A percentile compares a stretch with the other conserved stretches of the same genome.
These are phyloP conservation scores for Serilophus lunatus DNA, from an alignment of 2,113 vertebrate species.

Conservation along the genomic window DNA sequence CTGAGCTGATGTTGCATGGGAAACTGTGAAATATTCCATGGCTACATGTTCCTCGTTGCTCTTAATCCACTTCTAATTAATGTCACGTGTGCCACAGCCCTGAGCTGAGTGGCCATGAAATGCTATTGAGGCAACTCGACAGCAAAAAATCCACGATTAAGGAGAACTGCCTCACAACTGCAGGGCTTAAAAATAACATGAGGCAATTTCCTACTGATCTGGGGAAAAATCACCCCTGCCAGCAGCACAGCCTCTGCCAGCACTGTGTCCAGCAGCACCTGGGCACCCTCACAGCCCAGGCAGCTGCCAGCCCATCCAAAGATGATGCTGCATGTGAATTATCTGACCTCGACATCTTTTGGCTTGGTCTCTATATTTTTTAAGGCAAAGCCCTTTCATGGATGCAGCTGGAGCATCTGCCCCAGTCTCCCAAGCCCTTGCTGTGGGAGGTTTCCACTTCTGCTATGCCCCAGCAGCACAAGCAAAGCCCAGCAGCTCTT, in stretches of 20 bases:
- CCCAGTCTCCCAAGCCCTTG: fast-evolving
- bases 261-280: background rate
- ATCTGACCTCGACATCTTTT: background rate
- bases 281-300: fast-evolving
- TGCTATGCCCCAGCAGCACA: background rate
- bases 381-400: background rate
- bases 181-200: background rate
- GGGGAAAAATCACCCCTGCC: background rate
- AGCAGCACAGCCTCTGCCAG: background rate
- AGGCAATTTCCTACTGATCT: background rate
- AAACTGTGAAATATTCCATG: background rate
- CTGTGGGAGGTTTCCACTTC: background rate
- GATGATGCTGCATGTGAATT: no score
- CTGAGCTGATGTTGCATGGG: background rate
- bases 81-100: background rate
- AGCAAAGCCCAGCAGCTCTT: background rate
- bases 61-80: constrained; percentile 31
- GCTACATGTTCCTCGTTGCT: background rate
- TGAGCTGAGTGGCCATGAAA: background rate
- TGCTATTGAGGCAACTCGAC: background rate
- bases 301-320: background rate
- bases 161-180: background rate
- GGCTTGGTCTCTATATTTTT: background rate
- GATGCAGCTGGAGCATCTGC: background rate
- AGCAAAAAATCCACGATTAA: constrained; percentile 21